Evolutionary conservation across 2,113 vertebrate genomes (phyloP).

Genomic region (Ranitomeya imitator): DNA sequence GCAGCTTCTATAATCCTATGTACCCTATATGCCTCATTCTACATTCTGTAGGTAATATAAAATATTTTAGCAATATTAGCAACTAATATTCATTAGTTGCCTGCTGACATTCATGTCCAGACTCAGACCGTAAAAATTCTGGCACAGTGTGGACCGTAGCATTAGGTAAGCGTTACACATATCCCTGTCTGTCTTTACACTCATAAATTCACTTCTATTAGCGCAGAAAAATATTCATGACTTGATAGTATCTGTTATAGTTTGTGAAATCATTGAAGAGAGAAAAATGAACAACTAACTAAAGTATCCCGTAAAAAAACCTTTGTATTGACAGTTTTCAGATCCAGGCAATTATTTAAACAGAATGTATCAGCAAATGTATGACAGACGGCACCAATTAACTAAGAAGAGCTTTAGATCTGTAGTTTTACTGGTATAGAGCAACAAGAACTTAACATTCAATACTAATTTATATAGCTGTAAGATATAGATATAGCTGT

Average conservation of each 20-base stretch:
- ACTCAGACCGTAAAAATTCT: slow-evolving; percentile 30
- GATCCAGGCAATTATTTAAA: slow-evolving; percentile 14
- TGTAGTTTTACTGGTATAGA: background rate
- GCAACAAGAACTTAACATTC: background rate
- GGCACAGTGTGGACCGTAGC: background rate
- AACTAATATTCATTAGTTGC: slow-evolving; percentile 33
- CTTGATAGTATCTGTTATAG: background rate
- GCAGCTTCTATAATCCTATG: too few species aligned
- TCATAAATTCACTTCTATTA: slow-evolving; percentile 6
- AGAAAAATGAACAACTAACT: slow-evolving; percentile 15
- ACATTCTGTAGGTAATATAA: too few species aligned
- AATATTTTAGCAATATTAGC: background rate
- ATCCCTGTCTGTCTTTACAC: slow-evolving; percentile 17
- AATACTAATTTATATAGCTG: too few species aligned
- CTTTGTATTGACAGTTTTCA: slow-evolving; percentile 14
- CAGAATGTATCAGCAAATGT: slow-evolving; percentile 11
- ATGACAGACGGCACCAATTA: slow-evolving; percentile 24
- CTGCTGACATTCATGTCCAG: slow-evolving; percentile 15
- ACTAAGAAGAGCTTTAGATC: background rate
- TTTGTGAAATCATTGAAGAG: background rate
- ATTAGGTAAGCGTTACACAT: slow-evolving; percentile 17
- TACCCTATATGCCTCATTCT: too few species aligned
- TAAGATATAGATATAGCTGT: too few species aligned
- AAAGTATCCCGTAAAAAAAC: background rate
- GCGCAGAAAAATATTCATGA: background rate